Evolutionary conservation across 2,797 vertebrate genomes (phyloP).

Genomic region (Labeo calbasu): DNA sequence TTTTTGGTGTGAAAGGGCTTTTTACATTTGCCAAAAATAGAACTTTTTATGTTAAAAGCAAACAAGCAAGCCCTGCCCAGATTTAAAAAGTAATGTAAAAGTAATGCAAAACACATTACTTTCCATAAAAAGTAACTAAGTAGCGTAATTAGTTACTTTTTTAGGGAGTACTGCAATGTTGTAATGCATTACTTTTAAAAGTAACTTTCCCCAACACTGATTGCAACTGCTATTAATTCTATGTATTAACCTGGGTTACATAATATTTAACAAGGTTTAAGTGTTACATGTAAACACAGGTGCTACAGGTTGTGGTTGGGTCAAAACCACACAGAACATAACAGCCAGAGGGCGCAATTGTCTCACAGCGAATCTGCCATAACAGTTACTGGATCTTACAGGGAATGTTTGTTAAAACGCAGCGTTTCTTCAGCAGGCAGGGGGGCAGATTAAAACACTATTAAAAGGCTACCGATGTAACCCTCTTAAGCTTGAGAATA

Average conservation of each 20-base stretch:
- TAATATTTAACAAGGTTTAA: conserved; percentile 2
- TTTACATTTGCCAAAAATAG: too few species aligned
- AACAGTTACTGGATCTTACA: not conserved
- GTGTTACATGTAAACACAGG: not conserved
- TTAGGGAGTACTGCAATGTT: too few species aligned
- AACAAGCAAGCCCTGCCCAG: too few species aligned
- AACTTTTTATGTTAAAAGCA: too few species aligned
- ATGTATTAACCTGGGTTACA: not conserved
- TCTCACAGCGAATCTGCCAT: not conserved
- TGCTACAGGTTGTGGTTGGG: not conserved
- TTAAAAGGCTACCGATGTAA: conserved; percentile 55
- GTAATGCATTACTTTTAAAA: too few species aligned
- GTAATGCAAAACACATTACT: too few species aligned
- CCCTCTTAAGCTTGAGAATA: conserved; percentile 25
- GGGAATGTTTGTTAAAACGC: conserved; percentile 29
- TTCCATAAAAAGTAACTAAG: too few species aligned
- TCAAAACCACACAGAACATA: not conserved
- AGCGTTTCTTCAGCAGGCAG: conserved; percentile 17
- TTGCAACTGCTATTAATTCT: not conserved
- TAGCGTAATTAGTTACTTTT: too few species aligned
- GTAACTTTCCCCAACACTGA: too few species aligned
- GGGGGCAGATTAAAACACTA: conserved; percentile 51
- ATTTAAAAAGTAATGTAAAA: too few species aligned
- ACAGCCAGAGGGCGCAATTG: not conserved
- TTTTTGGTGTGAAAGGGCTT: too few species aligned